phyloP scores from a whole-genome alignment of 2,113 vertebrate genomes.

The Nibea coibor region DNA sequence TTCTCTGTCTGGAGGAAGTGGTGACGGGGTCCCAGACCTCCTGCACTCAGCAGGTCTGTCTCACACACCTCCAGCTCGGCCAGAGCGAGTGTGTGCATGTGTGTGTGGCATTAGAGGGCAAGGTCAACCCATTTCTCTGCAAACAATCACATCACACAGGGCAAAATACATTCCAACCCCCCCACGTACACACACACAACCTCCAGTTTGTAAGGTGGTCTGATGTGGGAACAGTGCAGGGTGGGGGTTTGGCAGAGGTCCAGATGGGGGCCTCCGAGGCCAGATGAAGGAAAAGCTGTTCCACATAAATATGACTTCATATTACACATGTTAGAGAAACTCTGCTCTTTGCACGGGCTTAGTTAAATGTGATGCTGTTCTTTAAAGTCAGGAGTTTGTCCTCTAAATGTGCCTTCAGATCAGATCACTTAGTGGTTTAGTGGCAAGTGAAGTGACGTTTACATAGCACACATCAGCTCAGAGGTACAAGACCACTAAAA shows the following conservation, averaged over 20 bases:
- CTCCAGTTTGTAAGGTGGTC: conserved; percentile 73
- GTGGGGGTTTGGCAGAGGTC: conserved; percentile 69
- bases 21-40: conserved; percentile 82
- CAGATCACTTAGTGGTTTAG: conserved; percentile 20
- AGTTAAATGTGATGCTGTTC: conserved; percentile 14
- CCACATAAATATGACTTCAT: conserved; percentile 73
- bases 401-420: conserved; percentile 11
- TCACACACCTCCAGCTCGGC: conserved; percentile 77
- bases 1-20: conserved; percentile 82
- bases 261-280: conserved; percentile 65
- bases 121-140: conserved; percentile 84
- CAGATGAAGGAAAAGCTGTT: conserved; percentile 77
- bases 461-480: not conserved
- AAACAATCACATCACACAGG: conserved; percentile 85
- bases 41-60: conserved; percentile 82
- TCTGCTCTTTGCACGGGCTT: conserved; percentile 36
- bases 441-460: conserved; percentile 3
- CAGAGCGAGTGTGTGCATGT: conserved; percentile 61
- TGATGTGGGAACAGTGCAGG: conserved; percentile 74
- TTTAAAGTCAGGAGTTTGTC: conserved; percentile 7
- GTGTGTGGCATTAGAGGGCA: conserved; percentile 78
- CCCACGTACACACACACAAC: not conserved
- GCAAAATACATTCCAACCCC: conserved; percentile 81
- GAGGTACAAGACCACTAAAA: not conserved
- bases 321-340: conserved; percentile 54